Evolutionary conservation across 2,888 invertebrate genomes (phyloP).

Genomic region (Caenorhabditis virilis): DNA sequence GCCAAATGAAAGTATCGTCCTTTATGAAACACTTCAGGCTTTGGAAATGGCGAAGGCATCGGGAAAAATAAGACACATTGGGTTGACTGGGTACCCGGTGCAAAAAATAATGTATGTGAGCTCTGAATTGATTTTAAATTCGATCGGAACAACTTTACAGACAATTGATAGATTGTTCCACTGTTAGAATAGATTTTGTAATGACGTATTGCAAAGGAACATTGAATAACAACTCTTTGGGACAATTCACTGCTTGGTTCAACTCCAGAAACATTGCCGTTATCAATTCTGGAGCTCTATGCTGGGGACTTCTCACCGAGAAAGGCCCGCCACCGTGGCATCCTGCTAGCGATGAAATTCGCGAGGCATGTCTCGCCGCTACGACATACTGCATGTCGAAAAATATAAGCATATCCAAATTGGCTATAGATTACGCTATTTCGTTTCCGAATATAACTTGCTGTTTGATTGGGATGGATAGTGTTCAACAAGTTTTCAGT

Average conservation of each 20-base stretch:
- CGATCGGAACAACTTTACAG: constrained; percentile 22
- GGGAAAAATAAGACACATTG: constrained; percentile 79
- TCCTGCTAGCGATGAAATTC: constrained; percentile 76
- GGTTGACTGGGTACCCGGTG: constrained; percentile 83
- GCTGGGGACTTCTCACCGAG: constrained; percentile 83
- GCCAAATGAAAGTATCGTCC: constrained; percentile 77
- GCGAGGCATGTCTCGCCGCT: constrained; percentile 49
- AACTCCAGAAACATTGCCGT: constrained; percentile 79
- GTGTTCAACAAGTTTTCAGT: constrained; percentile 39
- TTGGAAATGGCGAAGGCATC: constrained; percentile 78
- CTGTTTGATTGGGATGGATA: constrained; percentile 57
- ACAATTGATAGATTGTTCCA: constrained; percentile 70
- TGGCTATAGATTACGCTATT: constrained; percentile 59
- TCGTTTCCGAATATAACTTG: constrained; percentile 52
- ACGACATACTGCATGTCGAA: constrained; percentile 55
- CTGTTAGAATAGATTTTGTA: constrained; percentile 77
- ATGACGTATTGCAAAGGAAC: constrained; percentile 82
- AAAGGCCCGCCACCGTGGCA: constrained; percentile 82
- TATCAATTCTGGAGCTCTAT: constrained; percentile 82
- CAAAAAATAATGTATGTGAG: constrained; percentile 78
- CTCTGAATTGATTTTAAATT: background rate
- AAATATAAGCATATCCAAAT: constrained; percentile 52
- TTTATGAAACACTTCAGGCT: constrained; percentile 82
- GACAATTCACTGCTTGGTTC: constrained; percentile 79
- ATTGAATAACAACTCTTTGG: constrained; percentile 80